phyloP scores from a whole-genome alignment of 1,140 invertebrate species.

The Eriosoma lanigerum region DNA sequence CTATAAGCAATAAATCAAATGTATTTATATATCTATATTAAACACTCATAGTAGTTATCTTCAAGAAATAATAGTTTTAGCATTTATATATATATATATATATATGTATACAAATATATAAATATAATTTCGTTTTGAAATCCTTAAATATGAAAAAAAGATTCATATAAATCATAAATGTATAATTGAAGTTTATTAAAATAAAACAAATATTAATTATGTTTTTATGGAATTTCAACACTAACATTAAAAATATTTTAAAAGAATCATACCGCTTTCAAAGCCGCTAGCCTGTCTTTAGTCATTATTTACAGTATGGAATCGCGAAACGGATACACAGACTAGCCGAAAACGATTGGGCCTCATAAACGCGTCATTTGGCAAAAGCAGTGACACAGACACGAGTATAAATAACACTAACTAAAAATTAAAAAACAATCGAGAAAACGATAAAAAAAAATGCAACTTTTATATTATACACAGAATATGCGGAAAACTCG shows the following conservation, averaged over 20 bases:
- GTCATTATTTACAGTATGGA: constrained; percentile 71
- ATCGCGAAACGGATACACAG: constrained; percentile 40
- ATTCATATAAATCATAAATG: too few relatives aligned
- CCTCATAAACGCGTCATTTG: constrained; percentile 47
- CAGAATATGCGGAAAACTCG: constrained; percentile 47
- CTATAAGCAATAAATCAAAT: too few relatives aligned
- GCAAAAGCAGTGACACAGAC: constrained; percentile 20
- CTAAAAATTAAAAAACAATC: constrained; percentile 36
- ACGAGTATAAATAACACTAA: constrained; percentile 14
- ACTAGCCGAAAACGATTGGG: constrained; percentile 39
- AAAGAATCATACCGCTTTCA: constrained; percentile 80
- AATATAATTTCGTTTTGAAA: too few relatives aligned
- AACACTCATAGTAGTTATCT: too few relatives aligned
- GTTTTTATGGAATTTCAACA: not conserved
- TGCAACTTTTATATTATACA: constrained; percentile 30
- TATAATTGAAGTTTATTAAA: too few relatives aligned
- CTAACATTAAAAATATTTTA: not conserved
- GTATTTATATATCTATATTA: too few relatives aligned
- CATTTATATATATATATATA: too few relatives aligned
- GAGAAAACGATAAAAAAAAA: constrained; percentile 43
- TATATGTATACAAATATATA: not conserved
- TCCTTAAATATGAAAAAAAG: too few relatives aligned
- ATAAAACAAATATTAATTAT: too few relatives aligned
- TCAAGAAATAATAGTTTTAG: too few relatives aligned
- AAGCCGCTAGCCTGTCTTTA: constrained; percentile 95